Base-by-base conservation (phyloP, 2,888 invertebrate species). In the Drosophila kanekoi region DNA sequence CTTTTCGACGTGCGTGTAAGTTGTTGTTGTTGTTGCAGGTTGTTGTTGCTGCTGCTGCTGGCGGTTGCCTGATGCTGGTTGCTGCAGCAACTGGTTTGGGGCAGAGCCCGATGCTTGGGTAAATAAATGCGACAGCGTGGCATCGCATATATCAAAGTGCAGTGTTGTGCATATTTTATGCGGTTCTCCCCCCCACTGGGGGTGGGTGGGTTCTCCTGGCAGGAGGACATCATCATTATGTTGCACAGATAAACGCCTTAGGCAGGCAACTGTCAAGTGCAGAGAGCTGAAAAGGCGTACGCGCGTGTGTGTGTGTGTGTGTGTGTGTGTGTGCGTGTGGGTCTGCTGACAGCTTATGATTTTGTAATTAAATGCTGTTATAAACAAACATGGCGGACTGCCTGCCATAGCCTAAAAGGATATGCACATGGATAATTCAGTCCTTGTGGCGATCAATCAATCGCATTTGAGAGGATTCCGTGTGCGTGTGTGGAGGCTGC, bases 181-280 rank as follows among this genome's bases (percentile, higher is more conserved):
- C 57, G 70, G 60, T 48, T 69, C 62, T 47, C 67, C 61, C 51
- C 51, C 11, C 16, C 20, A 9, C 14, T 16, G 4, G 20, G 3
- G 10, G 68, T 20, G 40, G 6, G 52, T 28, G 33, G 23, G 43
- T 37, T 8, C 28, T 8, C 8, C 8, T 28, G 28, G 28, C 49
- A 44, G 68, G 41, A 58, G 74, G 57, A 57, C 79, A 69, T 63
- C 85, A 78, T 81, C 86, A 87, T 85, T 87, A 70, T 81, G 72
- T 85, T 85, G 78, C 76, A 72, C 76, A 85, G 88, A 83, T 89
- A 83, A 83, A 87, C 82, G 82, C 82, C 82, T 83, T 75, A 79
- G 89, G 89, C 82, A 71, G 63, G 43, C 69, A 69, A 68, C 77
- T 81, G 81, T 81, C 81, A 81, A 86, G 64, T 54, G 77, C 81